phyloP scores from a whole-genome alignment of 2,888 invertebrate genomes.

The Trichogramma evanescens region DNA sequence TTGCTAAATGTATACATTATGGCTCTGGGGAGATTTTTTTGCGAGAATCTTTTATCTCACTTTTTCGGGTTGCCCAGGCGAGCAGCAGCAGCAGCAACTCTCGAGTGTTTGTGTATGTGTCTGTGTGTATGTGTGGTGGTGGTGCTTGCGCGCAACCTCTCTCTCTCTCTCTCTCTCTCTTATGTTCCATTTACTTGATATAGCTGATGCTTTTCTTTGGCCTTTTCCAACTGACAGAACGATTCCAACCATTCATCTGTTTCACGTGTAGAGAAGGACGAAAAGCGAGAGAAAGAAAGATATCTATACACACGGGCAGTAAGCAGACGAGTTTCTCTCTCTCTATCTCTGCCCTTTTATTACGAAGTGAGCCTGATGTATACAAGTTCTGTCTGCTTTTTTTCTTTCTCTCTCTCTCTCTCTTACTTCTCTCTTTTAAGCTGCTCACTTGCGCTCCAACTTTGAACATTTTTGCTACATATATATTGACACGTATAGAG shows the following conservation, averaged over 20 bases:
- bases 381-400: too few relatives aligned
- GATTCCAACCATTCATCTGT: constrained; percentile 32
- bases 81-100: too few relatives aligned
- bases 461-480: too few relatives aligned
- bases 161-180: constrained; percentile 13
- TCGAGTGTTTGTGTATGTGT: too few relatives aligned
- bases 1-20: too few relatives aligned
- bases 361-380: neutral
- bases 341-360: constrained; percentile 1
- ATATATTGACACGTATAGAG: too few relatives aligned
- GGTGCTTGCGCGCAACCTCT: neutral
- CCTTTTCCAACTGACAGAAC: constrained; percentile 29
- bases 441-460: too few relatives aligned
- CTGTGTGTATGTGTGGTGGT: neutral
- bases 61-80: too few relatives aligned
- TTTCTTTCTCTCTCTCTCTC: too few relatives aligned
- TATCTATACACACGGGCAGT: neutral
- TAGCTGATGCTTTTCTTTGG: constrained; percentile 12
- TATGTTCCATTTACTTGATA: neutral
- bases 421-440: too few relatives aligned
- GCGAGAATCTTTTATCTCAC: too few relatives aligned
- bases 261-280: constrained; percentile 22
- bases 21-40: too few relatives aligned
- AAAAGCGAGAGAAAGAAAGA: neutral
- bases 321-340: neutral